These are phyloP conservation scores for Knipowitschia caucasica DNA, from an alignment of 2,797 vertebrate genomes.

Conservation along the genomic window DNA sequence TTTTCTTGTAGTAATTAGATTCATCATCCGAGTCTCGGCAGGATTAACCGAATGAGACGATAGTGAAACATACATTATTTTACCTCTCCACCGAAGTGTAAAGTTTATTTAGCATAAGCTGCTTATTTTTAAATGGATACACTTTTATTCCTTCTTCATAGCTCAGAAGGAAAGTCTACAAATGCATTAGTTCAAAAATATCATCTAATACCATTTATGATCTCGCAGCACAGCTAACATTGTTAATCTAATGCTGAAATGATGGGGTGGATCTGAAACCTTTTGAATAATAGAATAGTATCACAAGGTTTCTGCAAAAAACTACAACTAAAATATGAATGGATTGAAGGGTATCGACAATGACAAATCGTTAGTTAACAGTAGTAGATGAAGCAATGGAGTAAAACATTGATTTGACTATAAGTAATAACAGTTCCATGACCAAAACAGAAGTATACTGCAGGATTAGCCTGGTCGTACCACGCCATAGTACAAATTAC, in stretches of 20 bases:
- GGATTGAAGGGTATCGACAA: too few relatives aligned
- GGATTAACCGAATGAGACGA: constrained; percentile 20
- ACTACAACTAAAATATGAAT: too few relatives aligned
- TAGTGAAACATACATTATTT: constrained; percentile 17
- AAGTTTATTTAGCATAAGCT: constrained; percentile 7
- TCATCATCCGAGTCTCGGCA: constrained; percentile 16
- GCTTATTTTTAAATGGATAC: constrained; percentile 9
- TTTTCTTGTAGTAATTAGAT: constrained; percentile 27
- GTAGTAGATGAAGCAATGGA: too few relatives aligned
- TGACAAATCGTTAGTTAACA: too few relatives aligned
- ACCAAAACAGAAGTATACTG: too few relatives aligned
- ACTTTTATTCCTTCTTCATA: constrained; percentile 1
- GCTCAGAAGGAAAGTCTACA: constrained; percentile 3
- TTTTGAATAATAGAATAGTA: background rate
- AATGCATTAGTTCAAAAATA: constrained; percentile 5
- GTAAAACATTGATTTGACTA: too few relatives aligned
- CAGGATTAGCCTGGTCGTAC: too few relatives aligned
- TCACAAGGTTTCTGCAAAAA: background rate
- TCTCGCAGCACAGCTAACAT: background rate
- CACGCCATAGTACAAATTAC: too few relatives aligned
- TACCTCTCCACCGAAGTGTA: constrained; percentile 8
- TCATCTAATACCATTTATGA: constrained; percentile 1
- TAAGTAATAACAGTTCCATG: too few relatives aligned
- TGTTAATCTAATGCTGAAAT: background rate
- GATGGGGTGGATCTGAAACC: background rate